A percentile compares a stretch with the other conserved stretches of the same genome.
These are phyloP conservation scores for Ciconia nigra DNA, from an alignment of 2,797 vertebrate species.

Conservation along the genomic window DNA sequence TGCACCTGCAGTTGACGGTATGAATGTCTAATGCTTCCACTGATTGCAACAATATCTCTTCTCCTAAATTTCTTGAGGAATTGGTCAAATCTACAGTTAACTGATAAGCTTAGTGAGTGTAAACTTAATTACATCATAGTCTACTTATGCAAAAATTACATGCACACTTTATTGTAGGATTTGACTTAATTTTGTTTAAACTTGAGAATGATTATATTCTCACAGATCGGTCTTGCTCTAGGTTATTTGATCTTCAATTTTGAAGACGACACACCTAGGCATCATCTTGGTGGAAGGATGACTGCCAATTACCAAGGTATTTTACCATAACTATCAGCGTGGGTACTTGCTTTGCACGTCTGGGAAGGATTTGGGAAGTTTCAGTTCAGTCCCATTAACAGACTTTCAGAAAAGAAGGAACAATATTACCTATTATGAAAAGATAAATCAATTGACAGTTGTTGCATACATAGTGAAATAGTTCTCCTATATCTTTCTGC, in stretches of 20 bases:
- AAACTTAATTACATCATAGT: background rate
- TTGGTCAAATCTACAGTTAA: background rate
- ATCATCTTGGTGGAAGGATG: background rate
- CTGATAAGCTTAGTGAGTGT: background rate
- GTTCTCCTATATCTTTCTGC: background rate
- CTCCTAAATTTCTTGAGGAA: background rate
- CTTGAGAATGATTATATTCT: background rate
- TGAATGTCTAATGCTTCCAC: background rate
- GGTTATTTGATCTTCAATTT: background rate
- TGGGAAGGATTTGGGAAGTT: background rate
- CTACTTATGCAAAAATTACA: background rate
- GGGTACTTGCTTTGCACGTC: background rate
- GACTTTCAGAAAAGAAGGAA: background rate
- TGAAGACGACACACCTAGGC: background rate
- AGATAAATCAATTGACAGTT: background rate
- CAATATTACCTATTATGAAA: background rate
- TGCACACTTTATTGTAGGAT: background rate
- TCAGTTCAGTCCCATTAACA: background rate
- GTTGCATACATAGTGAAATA: background rate
- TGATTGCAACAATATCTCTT: background rate
- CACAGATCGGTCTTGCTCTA: background rate
- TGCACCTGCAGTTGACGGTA: background rate
- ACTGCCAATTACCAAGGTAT: background rate
- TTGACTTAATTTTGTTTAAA: background rate
- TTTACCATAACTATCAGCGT: background rate